phyloP scores from a whole-genome alignment of 2,797 vertebrate genomes.

The Myripristis murdjan region DNA sequence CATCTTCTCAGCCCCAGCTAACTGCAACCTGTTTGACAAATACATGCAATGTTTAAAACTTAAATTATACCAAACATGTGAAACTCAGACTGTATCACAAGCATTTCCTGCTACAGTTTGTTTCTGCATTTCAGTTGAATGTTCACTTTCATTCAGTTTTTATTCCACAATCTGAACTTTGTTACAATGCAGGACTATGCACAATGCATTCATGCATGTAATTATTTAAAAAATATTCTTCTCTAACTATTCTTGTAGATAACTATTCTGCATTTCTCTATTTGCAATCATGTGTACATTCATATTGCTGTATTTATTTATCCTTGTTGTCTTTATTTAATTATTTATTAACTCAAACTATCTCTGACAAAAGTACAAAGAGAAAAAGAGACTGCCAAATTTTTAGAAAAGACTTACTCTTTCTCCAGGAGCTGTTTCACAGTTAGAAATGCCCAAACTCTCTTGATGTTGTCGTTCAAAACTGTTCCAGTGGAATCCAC shows the following conservation, averaged over 20 bases:
- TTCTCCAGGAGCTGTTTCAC: conserved; percentile 87
- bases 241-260: too few species aligned
- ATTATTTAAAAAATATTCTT: too few species aligned
- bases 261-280: too few species aligned
- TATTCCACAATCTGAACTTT: too few species aligned
- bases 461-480: conserved; percentile 71
- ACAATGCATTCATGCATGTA: not conserved
- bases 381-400: not conserved
- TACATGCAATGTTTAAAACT: conserved; percentile 2
- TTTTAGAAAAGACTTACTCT: conserved; percentile 73
- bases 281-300: too few species aligned
- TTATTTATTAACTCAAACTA: too few species aligned
- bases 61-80: conserved; percentile 24
- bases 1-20: conserved; percentile 71
- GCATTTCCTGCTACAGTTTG: not conserved
- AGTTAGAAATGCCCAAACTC: conserved; percentile 89
- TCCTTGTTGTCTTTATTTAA: too few species aligned
- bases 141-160: too few species aligned
- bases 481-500: conserved; percentile 18
- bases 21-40: conserved; percentile 71
- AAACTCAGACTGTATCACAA: conserved; percentile 71
- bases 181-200: not conserved
- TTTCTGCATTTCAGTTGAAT: too few species aligned
- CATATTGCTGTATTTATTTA: too few species aligned
- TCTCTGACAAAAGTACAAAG: not conserved